Percentiles rank a stretch among this genome's conserved stretches.
These are phyloP conservation scores for Drosophila nr. medialis DNA, from an alignment of 2,888 invertebrate genomes.

Conservation along the genomic window DNA sequence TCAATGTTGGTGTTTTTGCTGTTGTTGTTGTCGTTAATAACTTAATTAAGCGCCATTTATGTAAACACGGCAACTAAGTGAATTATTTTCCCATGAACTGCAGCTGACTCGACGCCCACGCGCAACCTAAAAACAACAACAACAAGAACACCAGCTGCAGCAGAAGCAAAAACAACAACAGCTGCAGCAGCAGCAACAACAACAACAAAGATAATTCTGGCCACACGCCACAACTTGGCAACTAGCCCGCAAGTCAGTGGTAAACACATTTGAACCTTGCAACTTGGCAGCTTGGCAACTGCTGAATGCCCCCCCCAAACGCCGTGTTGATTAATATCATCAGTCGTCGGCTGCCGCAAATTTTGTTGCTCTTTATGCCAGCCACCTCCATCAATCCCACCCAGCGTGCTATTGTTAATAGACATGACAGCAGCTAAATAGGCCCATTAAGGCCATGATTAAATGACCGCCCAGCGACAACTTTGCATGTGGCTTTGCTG, in stretches of 20 bases:
- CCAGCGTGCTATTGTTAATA: slow-evolving; percentile 19
- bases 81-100: slow-evolving; percentile 67
- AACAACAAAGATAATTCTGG: slow-evolving; percentile 31
- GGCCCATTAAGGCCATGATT: slow-evolving; percentile 24
- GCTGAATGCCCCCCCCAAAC: slow-evolving; percentile 38
- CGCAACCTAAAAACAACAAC: slow-evolving; percentile 44
- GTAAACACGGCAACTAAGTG: slow-evolving; percentile 47
- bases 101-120: slow-evolving; percentile 67
- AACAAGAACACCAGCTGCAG: slow-evolving; percentile 11
- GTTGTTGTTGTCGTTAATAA: slow-evolving; percentile 61
- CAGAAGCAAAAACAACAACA: slow-evolving; percentile 16
- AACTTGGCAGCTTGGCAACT: slow-evolving; percentile 14
- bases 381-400: not conserved
- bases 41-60: slow-evolving; percentile 70
- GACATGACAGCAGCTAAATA: slow-evolving; percentile 10
- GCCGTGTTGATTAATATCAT: slow-evolving; percentile 70
- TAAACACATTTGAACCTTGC: slow-evolving; percentile 50
- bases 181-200: slow-evolving; percentile 8
- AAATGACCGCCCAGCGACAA: slow-evolving; percentile 33
- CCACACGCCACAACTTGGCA: slow-evolving; percentile 64
- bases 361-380: slow-evolving; percentile 2
- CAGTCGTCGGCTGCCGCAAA: slow-evolving; percentile 12
- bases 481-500: slow-evolving; percentile 29
- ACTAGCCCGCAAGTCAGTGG: slow-evolving; percentile 35
- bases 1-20: slow-evolving; percentile 15